Evolutionary conservation across 2,888 invertebrate species (phyloP), one percentile per base, ranked within the genome.

Genomic region (Mythimna pallens): DNA sequence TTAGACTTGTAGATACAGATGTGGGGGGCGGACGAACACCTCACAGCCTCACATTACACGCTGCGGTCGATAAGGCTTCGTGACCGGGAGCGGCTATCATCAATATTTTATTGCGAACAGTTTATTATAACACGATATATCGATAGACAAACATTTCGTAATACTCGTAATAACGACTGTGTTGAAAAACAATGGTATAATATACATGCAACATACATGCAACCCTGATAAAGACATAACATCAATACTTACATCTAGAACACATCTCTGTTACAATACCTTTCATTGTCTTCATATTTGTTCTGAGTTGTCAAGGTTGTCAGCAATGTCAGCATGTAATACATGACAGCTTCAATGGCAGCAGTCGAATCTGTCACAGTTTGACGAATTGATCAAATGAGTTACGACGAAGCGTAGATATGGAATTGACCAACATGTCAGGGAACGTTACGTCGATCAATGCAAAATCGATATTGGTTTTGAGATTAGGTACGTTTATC

Each of bases 261-360:
- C 70, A 82, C 69, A 78, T 83, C 82, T 86, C 78, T 85, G 79
- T 81, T 78, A 76, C 78, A 73, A 89, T 84, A 36, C 36, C 9
- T 36, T 8, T 85, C 50, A 74, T 79, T 90, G 81, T 87, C 73
- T 70, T 68, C 76, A 72, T 83, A 76, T 82, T 81, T 83, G 82
- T 81, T 83, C 76, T 73, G 62, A 72, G 63, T 55, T 40, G 65
- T 68, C 89, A 89, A 90, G 90, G 89, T 83, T 65, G 58, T 65
- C 34, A 54, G 47, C 64, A 36, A 57, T 86, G 74, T 79, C 64
- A 47, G 73, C 65, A 70, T 79, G 85, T 81, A 50, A 58, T 62
- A 84, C 84, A 78, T 77, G 80, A 83, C 80, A 77, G 59, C 17
- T 9, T 70, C 76, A 85, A 85, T 76, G 71, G 61, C 73, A 72